Percentiles rank a stretch among this genome's conserved stretches.
Conservation (phyloP, 2,113 vertebrate genomes). For the Epinephelus moara region DNA sequence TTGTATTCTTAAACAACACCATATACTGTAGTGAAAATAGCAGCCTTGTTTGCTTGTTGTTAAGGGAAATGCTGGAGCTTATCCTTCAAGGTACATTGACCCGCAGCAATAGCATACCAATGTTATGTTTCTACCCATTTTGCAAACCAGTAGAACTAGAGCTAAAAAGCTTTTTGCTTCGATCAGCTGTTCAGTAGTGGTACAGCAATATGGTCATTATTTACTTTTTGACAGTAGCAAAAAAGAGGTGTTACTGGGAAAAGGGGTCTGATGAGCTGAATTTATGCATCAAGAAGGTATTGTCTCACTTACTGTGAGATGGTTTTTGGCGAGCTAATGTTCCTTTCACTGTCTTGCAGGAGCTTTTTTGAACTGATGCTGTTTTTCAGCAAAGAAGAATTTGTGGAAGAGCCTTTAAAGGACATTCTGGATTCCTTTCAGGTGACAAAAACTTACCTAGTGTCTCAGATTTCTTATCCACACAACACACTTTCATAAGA, state of each 20-base stretch:
- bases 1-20: background rate
- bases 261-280: background rate
- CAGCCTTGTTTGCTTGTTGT: background rate
- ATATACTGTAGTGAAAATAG: too few relatives aligned
- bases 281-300: background rate
- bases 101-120: background rate
- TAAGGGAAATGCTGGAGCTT: background rate
- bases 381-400: slow-evolving; percentile 98
- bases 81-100: background rate
- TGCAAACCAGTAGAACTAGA: background rate
- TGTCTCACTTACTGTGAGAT: background rate
- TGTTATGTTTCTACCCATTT: background rate
- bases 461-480: background rate
- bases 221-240: background rate
- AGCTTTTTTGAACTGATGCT: slow-evolving; percentile 99
- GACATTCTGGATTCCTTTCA: slow-evolving; percentile 95
- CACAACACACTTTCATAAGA: background rate
- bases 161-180: background rate
- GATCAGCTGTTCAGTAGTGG: background rate
- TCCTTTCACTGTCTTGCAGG: slow-evolving; percentile 81
- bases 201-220: background rate
- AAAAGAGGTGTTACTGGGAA: too few relatives aligned
- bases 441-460: slow-evolving; percentile 82
- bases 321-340: background rate
- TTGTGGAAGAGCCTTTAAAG: slow-evolving; percentile 96